Conservation (phyloP, 2,113 vertebrate genomes). For the Tyto alba region DNA sequence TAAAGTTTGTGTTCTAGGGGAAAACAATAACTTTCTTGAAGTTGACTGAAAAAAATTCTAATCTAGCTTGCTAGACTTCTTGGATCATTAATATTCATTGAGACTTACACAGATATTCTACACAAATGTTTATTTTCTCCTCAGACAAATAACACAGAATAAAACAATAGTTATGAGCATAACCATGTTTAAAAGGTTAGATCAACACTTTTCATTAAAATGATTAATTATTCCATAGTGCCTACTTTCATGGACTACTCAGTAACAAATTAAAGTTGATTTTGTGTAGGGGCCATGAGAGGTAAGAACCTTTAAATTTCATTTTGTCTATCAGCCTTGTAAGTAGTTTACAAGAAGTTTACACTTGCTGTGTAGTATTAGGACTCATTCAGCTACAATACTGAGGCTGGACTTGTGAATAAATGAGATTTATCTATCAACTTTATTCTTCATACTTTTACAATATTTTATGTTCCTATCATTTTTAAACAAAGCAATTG, state of each 20-base stretch:
- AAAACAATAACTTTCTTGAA: background rate
- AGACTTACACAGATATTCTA: background rate
- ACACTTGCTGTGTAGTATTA: background rate
- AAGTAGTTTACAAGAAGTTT: background rate
- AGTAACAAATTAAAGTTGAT: background rate
- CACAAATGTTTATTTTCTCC: background rate
- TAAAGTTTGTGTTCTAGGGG: background rate
- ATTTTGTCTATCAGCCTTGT: background rate
- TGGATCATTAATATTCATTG: background rate
- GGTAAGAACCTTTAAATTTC: background rate
- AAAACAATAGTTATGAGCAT: background rate
- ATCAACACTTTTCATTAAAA: background rate
- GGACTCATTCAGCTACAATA: background rate
- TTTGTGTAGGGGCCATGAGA: background rate
- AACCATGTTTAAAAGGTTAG: background rate
- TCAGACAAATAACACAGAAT: background rate
- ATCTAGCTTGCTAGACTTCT: background rate
- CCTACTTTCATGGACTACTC: background rate
- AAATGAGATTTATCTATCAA: background rate
- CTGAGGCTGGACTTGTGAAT: background rate
- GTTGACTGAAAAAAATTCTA: background rate
- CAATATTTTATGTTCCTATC: background rate
- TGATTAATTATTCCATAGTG: background rate
- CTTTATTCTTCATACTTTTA: background rate
- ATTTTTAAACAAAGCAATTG: background rate